A percentile compares a stretch with the other conserved stretches of the same genome.
Evolutionary conservation across 2,113 vertebrate species (phyloP).

Genomic region (Ibidorhyncha struthersii): DNA sequence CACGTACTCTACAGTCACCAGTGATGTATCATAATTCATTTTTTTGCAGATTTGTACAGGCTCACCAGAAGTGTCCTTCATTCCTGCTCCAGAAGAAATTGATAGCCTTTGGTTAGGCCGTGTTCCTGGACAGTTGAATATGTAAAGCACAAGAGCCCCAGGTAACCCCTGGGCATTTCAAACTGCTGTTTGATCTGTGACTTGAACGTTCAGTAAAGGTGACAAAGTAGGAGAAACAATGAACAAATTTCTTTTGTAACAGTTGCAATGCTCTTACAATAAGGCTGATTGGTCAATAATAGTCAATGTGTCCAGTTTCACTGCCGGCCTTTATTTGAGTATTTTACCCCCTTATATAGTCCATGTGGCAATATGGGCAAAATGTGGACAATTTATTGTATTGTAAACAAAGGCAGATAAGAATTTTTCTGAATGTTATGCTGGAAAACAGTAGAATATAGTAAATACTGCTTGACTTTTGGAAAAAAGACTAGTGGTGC

Average conservation of each 20-base stretch:
- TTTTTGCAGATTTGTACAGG: neutral
- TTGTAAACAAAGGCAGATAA: neutral
- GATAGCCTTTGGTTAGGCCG: neutral
- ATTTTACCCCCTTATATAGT: neutral
- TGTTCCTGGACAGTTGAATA: neutral
- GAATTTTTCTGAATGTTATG: neutral
- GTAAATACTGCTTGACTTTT: neutral
- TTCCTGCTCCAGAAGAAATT: neutral
- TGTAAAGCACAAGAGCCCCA: neutral
- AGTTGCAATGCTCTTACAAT: neutral
- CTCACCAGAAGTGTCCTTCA: neutral
- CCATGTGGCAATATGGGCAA: neutral
- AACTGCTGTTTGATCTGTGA: neutral
- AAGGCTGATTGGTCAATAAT: neutral
- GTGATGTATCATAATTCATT: too few relatives aligned
- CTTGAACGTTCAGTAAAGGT: neutral
- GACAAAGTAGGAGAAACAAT: neutral
- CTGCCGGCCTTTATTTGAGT: neutral
- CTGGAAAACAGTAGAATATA: neutral
- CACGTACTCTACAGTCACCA: neutral
- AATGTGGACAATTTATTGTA: neutral
- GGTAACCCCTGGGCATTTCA: neutral
- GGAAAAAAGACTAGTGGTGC: neutral
- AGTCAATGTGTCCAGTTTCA: neutral
- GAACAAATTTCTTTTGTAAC: neutral